Evolutionary conservation across 2,888 invertebrate genomes (phyloP), one percentile per base, ranked within the genome.

Genomic region (Apantesis nais): DNA sequence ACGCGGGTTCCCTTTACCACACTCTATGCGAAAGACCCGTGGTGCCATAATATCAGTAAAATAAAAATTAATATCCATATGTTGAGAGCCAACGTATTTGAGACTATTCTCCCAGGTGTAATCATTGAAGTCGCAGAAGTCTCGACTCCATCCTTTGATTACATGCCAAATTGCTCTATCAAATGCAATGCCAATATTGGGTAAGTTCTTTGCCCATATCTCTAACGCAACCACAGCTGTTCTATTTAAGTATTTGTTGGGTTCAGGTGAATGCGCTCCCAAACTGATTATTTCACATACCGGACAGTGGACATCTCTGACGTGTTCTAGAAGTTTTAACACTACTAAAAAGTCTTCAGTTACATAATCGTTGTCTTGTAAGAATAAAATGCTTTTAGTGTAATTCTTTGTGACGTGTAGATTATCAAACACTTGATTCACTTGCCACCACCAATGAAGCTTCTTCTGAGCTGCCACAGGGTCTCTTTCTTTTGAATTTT

Each of bases 391-490:
- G 44, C 79, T 68, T 11, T 76, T 67, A 11, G 86, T 55, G 66
- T 83, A 69, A 72, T 75, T 44, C 37, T 78, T 61, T 0, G 72
- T 78, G 0, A 75, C 72, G 39, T 77, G 68, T 22, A 90, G 41
- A 66, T 84, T 67, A 39, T 89, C 86, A 70, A 91, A 91, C 0
- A 91, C 80, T 29, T 83, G 82, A 62, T 85, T 87, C 5, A 78
- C 73, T 70, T 84, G 86, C 91, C 89, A 91, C 91, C 89, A 91
- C 90, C 88, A 89, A 65, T 86, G 86, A 31, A 86, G 85, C 68
- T 90, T 91, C 8, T 71, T 65, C 67, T 91, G 90, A 8, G 83
- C 83, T 11, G 83, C 74, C 0, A 60, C 64, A 3, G 79, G 74
- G 31, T 83, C 72, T 67, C 88, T 83, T 52, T 71, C 44, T 5